Evolutionary conservation across 2,113 vertebrate species (phyloP), one percentile per base, ranked within the genome.

Genomic region (Cranoglanis bouderius): DNA sequence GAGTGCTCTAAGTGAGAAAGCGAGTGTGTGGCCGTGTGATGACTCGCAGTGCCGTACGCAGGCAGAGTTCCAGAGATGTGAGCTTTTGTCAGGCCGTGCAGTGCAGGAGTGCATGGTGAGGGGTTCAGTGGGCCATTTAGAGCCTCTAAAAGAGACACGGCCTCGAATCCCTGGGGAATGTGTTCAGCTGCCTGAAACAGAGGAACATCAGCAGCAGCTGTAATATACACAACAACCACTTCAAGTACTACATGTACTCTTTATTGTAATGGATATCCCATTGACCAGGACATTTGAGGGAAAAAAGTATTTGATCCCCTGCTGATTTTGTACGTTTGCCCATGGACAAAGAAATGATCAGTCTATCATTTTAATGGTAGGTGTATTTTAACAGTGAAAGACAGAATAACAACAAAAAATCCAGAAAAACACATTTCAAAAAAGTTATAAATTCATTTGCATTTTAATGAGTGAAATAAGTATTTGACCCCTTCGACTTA

Each of bases 91-190:
- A 96, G 94, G 0, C 89, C 92, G 0, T 96, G 96, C 40, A 97
- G 94, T 0, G 97, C 96, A 70, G 96, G 96, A 1, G 93, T 90
- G 0, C 95, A 95, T 0, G 97, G 96, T 0, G 98, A 97, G 0
- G 97, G 96, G 3, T 93, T 97, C 85, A 99, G 96, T 0, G 98
- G 98, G 29, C 98, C 98, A 0, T 99, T 99, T 92, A 99, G 94
- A 0, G 98, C 98, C 92, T 99, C 98, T 93, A 99, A 95, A 38
- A 99, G 96, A 0, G 98, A 99, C 65, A 99, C 98, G 7, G 96
- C 97, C 92, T 99, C 98, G 0, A 99, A 99, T 0, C 98, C 98
- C 0, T 97, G 96, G 4, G 98, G 98, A 86, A 99, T 97, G 93
- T 98, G 96, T 94, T 99, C 98, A 0, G 97, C 97, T 38, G 97